Evolutionary conservation across 2,888 invertebrate species (phyloP), one percentile per base, ranked within the genome.

Genomic region (Melipona bicolor): DNA sequence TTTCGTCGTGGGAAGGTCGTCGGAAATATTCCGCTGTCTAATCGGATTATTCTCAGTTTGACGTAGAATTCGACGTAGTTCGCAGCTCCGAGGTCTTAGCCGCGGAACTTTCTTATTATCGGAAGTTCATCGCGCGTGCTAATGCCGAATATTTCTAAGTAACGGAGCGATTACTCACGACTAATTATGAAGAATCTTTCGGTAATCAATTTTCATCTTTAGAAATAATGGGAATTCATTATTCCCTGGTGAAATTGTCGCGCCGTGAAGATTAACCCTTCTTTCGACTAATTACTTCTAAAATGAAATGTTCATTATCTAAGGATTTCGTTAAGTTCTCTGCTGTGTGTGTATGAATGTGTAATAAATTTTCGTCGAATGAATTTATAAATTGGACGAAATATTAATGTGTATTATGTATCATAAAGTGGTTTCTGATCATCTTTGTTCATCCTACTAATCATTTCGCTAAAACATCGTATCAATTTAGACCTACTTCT

Each of bases 41-140:
- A 75, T 75, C 75, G 56, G 75, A 67, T 75, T 67, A 75, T 67
- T 75, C 75, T 54, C 43, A 27, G 36, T 64, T 74, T 74, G 52
- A 27, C 27, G 24, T 24, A 24, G 24, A 54, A 36, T 74, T 52
- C 50, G 49, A 75, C 54, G 43, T 24, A 43, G 56, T 49, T 75
- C 49, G 52, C 62, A 32, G 61, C 17, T n/a, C 21, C 19, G 27
- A 65, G 27, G 21, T 67, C 62, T 73, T 62, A 62, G 19, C 49
- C 32, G 17, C 21, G 21, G 27, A 73, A 43, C 32, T 73, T 72
- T 61, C 52, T 27, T 59, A 4, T 19, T 27, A 27, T 72, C 49
- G 56, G 19, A 72, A 72, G 59, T 49, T 61, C 24, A 61, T 69
- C 49, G 43, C 49, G 27, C 9, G 32, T 32, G 52, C 21, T 70